phyloP scores from a whole-genome alignment of 2,113 vertebrate species.

The Arvicanthis niloticus region DNA sequence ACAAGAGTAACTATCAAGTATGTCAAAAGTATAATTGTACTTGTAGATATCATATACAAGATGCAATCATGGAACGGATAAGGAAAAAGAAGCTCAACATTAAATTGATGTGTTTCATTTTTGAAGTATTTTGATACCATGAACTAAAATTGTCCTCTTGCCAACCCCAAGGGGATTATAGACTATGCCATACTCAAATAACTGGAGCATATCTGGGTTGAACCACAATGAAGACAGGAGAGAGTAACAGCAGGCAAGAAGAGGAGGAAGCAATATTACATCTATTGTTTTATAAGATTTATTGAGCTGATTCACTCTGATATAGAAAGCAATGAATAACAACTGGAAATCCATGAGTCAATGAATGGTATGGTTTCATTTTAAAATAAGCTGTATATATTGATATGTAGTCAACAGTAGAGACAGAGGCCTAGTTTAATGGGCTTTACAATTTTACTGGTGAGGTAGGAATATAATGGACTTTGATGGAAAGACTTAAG shows the following conservation, averaged over 20 bases:
- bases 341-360: background rate
- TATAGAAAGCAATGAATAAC: background rate
- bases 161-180: background rate
- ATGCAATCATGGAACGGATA: background rate
- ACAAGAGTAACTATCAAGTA: background rate
- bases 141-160: background rate
- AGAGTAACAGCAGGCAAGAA: no score
- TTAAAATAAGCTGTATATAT: background rate
- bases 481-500: background rate
- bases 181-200: background rate
- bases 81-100: background rate
- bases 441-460: background rate
- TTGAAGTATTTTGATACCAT: background rate
- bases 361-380: background rate
- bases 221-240: no score
- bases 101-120: background rate
- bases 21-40: background rate
- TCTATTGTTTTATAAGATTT: background rate
- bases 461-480: background rate
- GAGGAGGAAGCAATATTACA: rapidly evolving
- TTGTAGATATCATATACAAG: background rate
- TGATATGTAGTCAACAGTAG: background rate
- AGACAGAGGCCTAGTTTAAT: background rate
- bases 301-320: background rate
- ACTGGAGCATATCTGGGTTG: background rate